Evolutionary conservation across 2,797 vertebrate genomes (phyloP), one percentile per base, ranked within the genome.

Genomic region (Anguilla obscura): DNA sequence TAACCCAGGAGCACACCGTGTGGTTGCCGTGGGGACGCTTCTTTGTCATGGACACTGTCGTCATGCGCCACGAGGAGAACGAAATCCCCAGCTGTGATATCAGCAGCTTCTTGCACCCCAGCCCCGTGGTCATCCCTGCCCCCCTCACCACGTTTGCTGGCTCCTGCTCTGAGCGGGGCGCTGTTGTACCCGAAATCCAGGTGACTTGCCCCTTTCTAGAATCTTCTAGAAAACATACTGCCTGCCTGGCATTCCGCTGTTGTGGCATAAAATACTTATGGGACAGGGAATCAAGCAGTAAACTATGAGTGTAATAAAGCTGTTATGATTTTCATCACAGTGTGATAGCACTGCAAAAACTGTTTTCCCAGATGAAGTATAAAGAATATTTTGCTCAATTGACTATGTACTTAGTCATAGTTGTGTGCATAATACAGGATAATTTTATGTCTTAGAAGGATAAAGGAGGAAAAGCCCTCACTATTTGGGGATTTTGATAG

Each of bases 21-120:
- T 99, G 98, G 98, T 92, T 99, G 92, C 98, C 99, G 0, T 99
- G 99, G 99, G 98, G 98, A 88, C 98, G 98, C 87, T 99, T 99
- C 94, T 99, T 99, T 0, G 99, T 99, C 93, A 98, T 99, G 98
- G 99, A 99, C 90, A 99, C 98, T 92, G 97, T 99, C 33, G 90
- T 98, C 90, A 99, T 99, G 99, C 95, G 98, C 52, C 99, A 99
- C 0, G 99, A 99, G 93, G 99, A 99, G 92, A 99, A 99, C 0
- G 98, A 99, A 92, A 99, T 99, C 89, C 98, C 99, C 6, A 98
- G 98, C 96, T 99, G 99, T 74, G 99, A 99, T 94, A 96, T 99
- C 90, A 99, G 99, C 95, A 98, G 96, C 94, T 99, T 99, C 0
- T 95, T 96, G 90, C 94, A 98, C 56, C 99, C 99, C 79, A 96